These are phyloP conservation scores for Clostera curtula DNA, from an alignment of 2,888 invertebrate genomes.

Conservation along the genomic window DNA sequence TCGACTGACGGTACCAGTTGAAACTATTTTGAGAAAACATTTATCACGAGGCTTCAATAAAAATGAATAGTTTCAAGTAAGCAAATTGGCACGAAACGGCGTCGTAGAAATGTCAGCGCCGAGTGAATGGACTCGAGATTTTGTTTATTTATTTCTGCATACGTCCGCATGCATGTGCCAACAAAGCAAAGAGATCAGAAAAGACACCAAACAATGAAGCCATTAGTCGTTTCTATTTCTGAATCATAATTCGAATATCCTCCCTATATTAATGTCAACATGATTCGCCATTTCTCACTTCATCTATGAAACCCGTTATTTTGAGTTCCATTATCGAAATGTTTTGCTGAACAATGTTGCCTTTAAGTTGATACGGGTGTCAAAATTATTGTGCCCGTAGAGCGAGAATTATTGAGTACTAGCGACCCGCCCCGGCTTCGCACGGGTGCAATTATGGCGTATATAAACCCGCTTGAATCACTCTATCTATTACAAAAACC, in stretches of 20 bases:
- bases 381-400: too few species aligned
- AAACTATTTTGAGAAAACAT: conserved; percentile 23
- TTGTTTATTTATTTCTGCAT: conserved; percentile 60
- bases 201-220: conserved; percentile 47
- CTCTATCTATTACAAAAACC: too few species aligned
- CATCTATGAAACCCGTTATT: too few species aligned
- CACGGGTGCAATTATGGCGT: too few species aligned
- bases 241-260: conserved; percentile 26
- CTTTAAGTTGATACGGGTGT: too few species aligned
- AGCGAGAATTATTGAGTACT: too few species aligned
- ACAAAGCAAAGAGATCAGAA: conserved; percentile 47
- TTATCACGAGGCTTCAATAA: conserved; percentile 29
- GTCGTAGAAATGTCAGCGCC: conserved; percentile 63
- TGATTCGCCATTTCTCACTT: too few species aligned
- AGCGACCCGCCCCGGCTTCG: too few species aligned
- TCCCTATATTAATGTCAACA: too few species aligned
- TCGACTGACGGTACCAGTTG: conserved; percentile 13
- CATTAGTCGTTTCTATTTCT: conserved; percentile 41
- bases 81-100: conserved; percentile 51
- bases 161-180: conserved; percentile 66
- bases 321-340: too few species aligned
- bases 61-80: conserved; percentile 40
- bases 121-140: conserved; percentile 68
- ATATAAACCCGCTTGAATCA: too few species aligned
- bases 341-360: too few species aligned